Evolutionary conservation across 2,888 invertebrate species (phyloP).

Genomic region (Sphaeridia pumilis): DNA sequence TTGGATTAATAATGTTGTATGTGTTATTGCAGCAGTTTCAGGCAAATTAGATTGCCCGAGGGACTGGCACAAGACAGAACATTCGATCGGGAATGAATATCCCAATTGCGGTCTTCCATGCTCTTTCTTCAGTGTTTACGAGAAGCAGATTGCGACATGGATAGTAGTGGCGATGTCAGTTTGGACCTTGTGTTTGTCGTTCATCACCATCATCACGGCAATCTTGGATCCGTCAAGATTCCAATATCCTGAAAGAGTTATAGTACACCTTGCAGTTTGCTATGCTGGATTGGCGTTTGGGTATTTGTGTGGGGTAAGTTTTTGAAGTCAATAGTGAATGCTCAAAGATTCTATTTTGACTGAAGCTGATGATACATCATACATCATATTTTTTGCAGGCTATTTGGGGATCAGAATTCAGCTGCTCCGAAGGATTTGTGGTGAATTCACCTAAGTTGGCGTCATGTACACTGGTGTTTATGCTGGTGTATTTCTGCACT

Average conservation of each 20-base stretch:
- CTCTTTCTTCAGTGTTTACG: slow-evolving; percentile 71
- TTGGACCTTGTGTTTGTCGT: slow-evolving; percentile 75
- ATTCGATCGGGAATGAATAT: slow-evolving; percentile 29
- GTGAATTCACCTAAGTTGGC: slow-evolving; percentile 37
- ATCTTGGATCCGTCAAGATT: slow-evolving; percentile 89
- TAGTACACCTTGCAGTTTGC: slow-evolving; percentile 91
- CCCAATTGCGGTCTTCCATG: slow-evolving; percentile 79
- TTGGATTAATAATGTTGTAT: neutral
- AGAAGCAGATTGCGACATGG: slow-evolving; percentile 67
- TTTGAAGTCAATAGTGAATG: too few species aligned
- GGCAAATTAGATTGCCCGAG: slow-evolving; percentile 20
- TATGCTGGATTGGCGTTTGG: slow-evolving; percentile 88
- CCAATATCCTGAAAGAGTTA: slow-evolving; percentile 93
- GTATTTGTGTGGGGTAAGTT: slow-evolving; percentile 56
- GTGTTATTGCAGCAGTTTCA: neutral
- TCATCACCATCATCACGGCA: slow-evolving; percentile 86
- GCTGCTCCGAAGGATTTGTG: slow-evolving; percentile 32
- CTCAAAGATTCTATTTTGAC: neutral
- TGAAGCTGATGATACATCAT: neutral
- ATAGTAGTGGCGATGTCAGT: slow-evolving; percentile 94
- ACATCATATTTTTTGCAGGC: slow-evolving; percentile 22
- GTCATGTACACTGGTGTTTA: slow-evolving; percentile 81
- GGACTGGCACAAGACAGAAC: slow-evolving; percentile 30
- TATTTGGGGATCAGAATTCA: slow-evolving; percentile 36
- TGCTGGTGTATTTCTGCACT: slow-evolving; percentile 83